These are phyloP conservation scores for human (Homo sapiens) DNA, from an alignment of 2,113 vertebrate species.

Conservation along the genomic window DNA sequence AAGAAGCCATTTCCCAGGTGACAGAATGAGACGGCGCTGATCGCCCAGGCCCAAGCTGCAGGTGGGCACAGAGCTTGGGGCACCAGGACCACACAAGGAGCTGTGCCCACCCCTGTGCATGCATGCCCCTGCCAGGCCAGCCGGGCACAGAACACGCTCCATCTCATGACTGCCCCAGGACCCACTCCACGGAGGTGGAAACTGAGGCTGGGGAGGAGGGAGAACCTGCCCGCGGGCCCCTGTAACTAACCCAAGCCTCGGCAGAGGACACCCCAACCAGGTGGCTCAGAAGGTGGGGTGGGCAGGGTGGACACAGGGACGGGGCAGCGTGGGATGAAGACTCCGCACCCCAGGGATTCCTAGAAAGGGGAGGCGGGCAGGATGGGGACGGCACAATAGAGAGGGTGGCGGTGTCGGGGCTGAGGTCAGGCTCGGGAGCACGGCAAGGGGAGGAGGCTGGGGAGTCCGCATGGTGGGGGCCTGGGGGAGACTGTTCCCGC, in stretches of 20 bases:
- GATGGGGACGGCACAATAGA: fast-evolving
- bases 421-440: neutral
- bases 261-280: neutral
- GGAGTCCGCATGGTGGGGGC: neutral
- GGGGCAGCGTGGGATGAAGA: fast-evolving
- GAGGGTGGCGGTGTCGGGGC: fast-evolving
- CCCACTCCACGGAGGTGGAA: neutral
- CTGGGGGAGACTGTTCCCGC: neutral
- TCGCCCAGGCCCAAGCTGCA: neutral
- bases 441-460: neutral
- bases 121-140: neutral
- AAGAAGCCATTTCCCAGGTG: neutral
- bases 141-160: neutral
- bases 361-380: fast-evolving
- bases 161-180: neutral
- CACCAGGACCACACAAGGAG: neutral
- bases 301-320: fast-evolving
- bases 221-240: neutral
- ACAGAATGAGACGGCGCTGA: no score
- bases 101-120: fast-evolving
- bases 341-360: fast-evolving
- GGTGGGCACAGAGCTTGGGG: neutral
- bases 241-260: neutral
- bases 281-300: fast-evolving
- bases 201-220: neutral